phyloP scores from a whole-genome alignment of 2,888 invertebrate genomes.

The Melanargia galathea region DNA sequence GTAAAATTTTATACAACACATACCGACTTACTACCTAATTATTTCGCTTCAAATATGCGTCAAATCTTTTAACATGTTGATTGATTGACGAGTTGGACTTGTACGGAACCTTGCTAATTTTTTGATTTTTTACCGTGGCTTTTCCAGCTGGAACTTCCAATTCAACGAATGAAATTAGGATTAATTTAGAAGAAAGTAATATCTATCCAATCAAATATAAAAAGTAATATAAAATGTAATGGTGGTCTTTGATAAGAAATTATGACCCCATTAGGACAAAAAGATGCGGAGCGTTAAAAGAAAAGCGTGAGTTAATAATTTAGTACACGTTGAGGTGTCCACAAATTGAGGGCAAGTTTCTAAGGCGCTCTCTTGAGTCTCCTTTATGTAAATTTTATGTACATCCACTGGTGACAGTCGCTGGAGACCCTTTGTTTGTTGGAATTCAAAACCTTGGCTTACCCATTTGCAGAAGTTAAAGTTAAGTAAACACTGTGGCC shows the following conservation, averaged over 20 bases:
- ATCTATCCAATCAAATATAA: not conserved
- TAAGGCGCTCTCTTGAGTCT: constrained; percentile 72
- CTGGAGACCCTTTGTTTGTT: constrained; percentile 58
- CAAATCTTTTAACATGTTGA: too few species aligned
- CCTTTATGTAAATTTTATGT: constrained; percentile 78
- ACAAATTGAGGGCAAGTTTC: constrained; percentile 64
- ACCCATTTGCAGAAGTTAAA: constrained; percentile 3
- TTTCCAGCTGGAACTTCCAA: too few species aligned
- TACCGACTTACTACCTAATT: too few species aligned
- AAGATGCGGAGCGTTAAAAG: not conserved
- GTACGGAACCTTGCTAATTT: too few species aligned
- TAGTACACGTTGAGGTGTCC: constrained; percentile 70
- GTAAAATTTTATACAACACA: too few species aligned
- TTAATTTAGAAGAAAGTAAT: too few species aligned
- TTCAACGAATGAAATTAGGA: too few species aligned
- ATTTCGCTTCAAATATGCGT: too few species aligned
- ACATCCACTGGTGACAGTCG: constrained; percentile 76
- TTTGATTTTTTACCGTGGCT: too few species aligned
- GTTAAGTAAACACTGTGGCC: not conserved
- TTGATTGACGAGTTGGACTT: not conserved
- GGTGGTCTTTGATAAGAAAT: not conserved
- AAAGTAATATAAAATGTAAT: not conserved
- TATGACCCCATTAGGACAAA: not conserved
- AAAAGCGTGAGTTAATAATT: constrained; percentile 62
- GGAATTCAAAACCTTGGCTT: not conserved